Percentiles rank a stretch among this genome's conserved stretches.
Evolutionary conservation across 1,140 invertebrate genomes (phyloP).

Genomic region (Macrostomum lignano): DNA sequence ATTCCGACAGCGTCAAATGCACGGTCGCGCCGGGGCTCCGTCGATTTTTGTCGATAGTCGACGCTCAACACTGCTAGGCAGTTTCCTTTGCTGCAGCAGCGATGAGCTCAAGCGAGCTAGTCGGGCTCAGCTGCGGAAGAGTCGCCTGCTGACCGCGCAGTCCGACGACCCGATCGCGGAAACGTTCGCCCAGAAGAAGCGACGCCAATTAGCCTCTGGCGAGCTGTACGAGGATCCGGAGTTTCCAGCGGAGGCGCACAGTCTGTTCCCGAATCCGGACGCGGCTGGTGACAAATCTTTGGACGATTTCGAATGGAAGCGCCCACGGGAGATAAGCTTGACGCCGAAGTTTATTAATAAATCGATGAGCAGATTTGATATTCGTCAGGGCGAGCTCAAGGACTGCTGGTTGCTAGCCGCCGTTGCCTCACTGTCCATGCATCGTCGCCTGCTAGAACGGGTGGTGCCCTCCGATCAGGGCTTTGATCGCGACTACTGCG

Average conservation of each 20-base stretch:
- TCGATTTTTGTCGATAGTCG: no score
- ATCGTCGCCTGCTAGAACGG: conserved; percentile 35
- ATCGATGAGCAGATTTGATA: conserved; percentile 79
- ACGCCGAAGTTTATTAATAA: conserved; percentile 69
- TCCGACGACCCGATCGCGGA: no score
- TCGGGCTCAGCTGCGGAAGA: no score
- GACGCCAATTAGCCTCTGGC: no score
- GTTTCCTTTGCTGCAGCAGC: no score
- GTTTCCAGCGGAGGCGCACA: conserved; percentile 33
- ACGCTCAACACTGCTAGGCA: no score
- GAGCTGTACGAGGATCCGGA: conserved; percentile 40
- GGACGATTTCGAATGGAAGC: conserved; percentile 1
- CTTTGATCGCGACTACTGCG: conserved; percentile 29
- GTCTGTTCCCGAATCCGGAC: conserved; percentile 31
- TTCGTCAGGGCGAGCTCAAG: conserved; percentile 68
- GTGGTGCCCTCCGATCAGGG: conserved; percentile 38
- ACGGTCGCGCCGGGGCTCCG: no score
- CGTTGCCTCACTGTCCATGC: conserved; percentile 37
- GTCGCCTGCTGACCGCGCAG: no score
- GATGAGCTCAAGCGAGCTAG: no score
- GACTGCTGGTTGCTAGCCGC: conserved; percentile 41
- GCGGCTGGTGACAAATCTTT: no score
- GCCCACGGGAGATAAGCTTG: conserved; percentile 30
- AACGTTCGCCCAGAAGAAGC: no score
- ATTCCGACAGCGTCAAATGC: no score